A percentile compares a stretch with the other conserved stretches of the same genome.
Evolutionary conservation across 2,888 invertebrate species (phyloP).

Genomic region (Escarpia spicata): DNA sequence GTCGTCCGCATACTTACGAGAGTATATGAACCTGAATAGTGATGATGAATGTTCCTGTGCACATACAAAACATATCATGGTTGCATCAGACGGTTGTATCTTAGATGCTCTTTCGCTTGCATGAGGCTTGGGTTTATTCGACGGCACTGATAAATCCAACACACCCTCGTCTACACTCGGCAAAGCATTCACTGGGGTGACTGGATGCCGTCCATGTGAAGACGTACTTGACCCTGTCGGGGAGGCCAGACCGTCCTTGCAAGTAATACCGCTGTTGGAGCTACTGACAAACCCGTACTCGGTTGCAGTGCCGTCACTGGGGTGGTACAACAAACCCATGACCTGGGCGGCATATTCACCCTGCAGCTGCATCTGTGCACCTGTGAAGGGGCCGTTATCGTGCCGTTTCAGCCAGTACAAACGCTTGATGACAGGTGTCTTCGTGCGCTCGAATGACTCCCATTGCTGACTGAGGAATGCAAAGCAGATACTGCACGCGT

Average conservation of each 20-base stretch:
- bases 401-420: slow-evolving; percentile 92
- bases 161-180: neutral
- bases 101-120: neutral
- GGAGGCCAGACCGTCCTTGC: neutral
- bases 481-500: slow-evolving; percentile 87
- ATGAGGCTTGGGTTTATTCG: slow-evolving; percentile 3
- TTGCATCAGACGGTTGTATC: slow-evolving; percentile 38
- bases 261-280: neutral
- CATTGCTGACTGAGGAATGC: slow-evolving; percentile 88
- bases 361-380: slow-evolving; percentile 78
- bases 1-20: slow-evolving; percentile 83
- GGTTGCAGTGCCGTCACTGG: slow-evolving; percentile 19
- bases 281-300: slow-evolving; percentile 19
- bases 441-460: slow-evolving; percentile 87
- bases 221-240: neutral
- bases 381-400: slow-evolving; percentile 86
- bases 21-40: slow-evolving; percentile 80
- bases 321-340: slow-evolving; percentile 67
- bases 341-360: slow-evolving; percentile 93
- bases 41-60: slow-evolving; percentile 76
- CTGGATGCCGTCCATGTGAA: slow-evolving; percentile 1
- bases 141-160: neutral
- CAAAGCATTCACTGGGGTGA: neutral
- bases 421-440: slow-evolving; percentile 85
- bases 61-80: slow-evolving; percentile 41